These are phyloP conservation scores for Caradrina kadenii DNA, from an alignment of 2,888 invertebrate genomes.

Conservation along the genomic window DNA sequence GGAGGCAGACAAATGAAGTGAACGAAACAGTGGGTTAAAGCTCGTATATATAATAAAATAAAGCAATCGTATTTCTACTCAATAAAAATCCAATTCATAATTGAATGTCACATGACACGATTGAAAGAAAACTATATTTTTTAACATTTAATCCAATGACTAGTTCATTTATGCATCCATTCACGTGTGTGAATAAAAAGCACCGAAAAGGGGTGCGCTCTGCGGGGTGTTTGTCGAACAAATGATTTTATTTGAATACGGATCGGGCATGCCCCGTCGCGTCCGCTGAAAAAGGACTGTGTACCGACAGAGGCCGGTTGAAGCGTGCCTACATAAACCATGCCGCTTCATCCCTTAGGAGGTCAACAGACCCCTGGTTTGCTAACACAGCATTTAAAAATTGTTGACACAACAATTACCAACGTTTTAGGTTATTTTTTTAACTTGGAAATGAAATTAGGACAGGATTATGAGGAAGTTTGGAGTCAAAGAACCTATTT, in stretches of 20 bases:
- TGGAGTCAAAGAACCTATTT: no score
- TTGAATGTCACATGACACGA: background rate
- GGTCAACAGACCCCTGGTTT: conserved; percentile 28
- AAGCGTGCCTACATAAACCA: conserved; percentile 32
- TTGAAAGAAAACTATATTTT: background rate
- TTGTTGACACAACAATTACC: conserved; percentile 25
- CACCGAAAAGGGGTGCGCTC: conserved; percentile 22
- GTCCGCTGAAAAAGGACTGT: conserved; percentile 39
- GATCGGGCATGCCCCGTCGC: conserved; percentile 33
- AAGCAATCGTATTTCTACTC: background rate
- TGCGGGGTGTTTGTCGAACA: conserved; percentile 48
- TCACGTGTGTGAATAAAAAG: conserved; percentile 31
- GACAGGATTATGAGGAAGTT: no score
- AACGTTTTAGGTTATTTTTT: background rate
- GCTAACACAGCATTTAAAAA: conserved; percentile 27
- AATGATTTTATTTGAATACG: conserved; percentile 60
- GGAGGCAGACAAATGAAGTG: no score
- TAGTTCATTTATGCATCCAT: conserved; percentile 9
- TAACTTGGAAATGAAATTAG: background rate
- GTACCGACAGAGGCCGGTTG: conserved; percentile 17
- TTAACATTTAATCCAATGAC: conserved; percentile 3
- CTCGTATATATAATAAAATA: no score
- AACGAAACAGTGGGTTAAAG: no score
- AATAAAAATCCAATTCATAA: background rate
- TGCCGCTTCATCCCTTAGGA: conserved; percentile 22